phyloP scores from a whole-genome alignment of 2,113 vertebrate genomes.

The Scytalopus superciliaris region DNA sequence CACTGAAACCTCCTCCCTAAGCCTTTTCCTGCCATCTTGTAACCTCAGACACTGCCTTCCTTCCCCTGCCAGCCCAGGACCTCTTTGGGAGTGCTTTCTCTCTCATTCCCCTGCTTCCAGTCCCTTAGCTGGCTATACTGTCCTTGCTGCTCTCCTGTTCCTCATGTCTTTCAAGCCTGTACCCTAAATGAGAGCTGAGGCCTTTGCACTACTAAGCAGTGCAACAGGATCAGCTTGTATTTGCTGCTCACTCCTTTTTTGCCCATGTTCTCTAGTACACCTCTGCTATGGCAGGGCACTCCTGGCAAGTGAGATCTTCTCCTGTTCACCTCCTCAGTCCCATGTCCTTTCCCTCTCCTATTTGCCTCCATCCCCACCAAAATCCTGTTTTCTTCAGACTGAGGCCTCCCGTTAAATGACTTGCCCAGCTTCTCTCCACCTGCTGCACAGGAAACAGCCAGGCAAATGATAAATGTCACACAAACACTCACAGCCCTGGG shows the following conservation, averaged over 20 bases:
- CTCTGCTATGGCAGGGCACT: background rate
- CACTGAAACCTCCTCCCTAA: background rate
- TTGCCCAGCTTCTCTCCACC: constrained; percentile 1
- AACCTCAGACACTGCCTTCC: background rate
- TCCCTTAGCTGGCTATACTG: background rate
- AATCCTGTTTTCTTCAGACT: background rate
- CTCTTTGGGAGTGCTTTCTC: background rate
- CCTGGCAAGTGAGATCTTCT: background rate
- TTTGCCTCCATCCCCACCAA: rapidly evolving
- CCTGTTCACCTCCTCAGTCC: background rate
- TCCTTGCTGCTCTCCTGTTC: background rate
- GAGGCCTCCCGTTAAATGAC: background rate
- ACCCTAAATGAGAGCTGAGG: background rate
- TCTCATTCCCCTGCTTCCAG: background rate
- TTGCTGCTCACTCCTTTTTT: background rate
- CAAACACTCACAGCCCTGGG: background rate
- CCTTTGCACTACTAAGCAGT: background rate
- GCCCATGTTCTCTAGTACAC: background rate
- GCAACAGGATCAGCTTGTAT: background rate
- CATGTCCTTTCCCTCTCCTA: background rate
- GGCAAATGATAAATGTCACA: background rate
- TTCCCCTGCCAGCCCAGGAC: background rate
- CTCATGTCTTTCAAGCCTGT: rapidly evolving
- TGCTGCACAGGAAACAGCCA: background rate
- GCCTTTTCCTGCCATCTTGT: background rate